A percentile compares a stretch with the other conserved stretches of the same genome.
phyloP scores from a whole-genome alignment of 2,113 vertebrate genomes.

The Oncorhynchus masou region DNA sequence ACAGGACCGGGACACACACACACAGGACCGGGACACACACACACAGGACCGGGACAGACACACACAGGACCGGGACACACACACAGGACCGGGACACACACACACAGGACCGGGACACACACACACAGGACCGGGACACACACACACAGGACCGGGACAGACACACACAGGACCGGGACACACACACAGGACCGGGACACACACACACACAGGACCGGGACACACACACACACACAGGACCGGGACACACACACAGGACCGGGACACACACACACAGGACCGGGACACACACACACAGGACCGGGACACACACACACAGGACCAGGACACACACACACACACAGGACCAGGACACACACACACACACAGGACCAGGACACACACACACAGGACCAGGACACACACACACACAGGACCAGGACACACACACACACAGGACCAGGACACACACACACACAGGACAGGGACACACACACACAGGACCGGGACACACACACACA shows the following conservation, averaged over 20 bases:
- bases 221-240: constrained; percentile 1
- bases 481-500: too few relatives aligned
- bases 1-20: background rate
- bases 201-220: background rate
- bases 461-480: too few relatives aligned
- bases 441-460: constrained; percentile 1
- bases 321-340: background rate
- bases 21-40: background rate
- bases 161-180: background rate
- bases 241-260: background rate
- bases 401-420: background rate
- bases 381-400: background rate
- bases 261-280: background rate
- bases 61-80: too few relatives aligned
- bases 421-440: background rate
- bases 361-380: background rate
- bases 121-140: background rate
- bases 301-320: background rate
- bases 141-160: too few relatives aligned
- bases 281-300: too few relatives aligned
- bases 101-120: constrained; percentile 1
- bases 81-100: background rate
- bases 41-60: too few relatives aligned
- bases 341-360: background rate
- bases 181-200: background rate